Base-by-base conservation (phyloP, 2,888 invertebrate genomes). In the Clepsis dumicolana region DNA sequence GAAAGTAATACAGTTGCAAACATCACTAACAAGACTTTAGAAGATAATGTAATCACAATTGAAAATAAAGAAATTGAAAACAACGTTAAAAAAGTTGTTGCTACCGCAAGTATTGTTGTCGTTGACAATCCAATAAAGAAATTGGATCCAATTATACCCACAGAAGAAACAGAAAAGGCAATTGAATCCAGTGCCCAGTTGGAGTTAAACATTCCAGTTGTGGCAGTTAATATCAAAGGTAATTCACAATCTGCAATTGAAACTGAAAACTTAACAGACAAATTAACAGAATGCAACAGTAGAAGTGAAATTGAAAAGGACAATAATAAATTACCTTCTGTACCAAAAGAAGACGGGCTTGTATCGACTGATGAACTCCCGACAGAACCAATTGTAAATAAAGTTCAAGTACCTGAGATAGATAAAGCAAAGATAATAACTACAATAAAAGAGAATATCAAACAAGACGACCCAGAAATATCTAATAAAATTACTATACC, bases 51-150 rank as follows among this genome's bases (percentile, higher is more conserved):
- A 44, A 5, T 16, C 16, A 5, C 71, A 60, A 24, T 41, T 71
- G 64, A 72, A 35, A 16, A 52, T 66, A 53, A 41, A n/a, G 52
- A 70, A 8, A 3, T 44, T 44, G 12, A n/a, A n/a, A n/a, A n/a
- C n/a, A n/a, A 69, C 60, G 18, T 16, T n/a, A 16, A 41, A n/a
- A 54, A 70, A 8, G 10, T 44, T 44, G 12, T 62, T n/a, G 32
- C 60, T 14, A 21, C 7, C 57, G 27, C 25, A 27, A 77, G 71
- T 64, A 44, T 38, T 1, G 72, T 77, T 64, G 38, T 60, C 3
- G 25, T 27, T 12, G 73, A 63, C 18, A 59, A 77, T 52, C 73
- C 75, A 52, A 75, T 73, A 5, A 73, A 75, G 71, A 73, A 77
- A 74, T 62, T 57, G 65, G 8, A 73, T 68, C 60, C 74, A 72